A percentile compares a stretch with the other conserved stretches of the same genome.
Conservation (phyloP, 2,888 invertebrate genomes). For the Pachycephus smyrnensis region DNA sequence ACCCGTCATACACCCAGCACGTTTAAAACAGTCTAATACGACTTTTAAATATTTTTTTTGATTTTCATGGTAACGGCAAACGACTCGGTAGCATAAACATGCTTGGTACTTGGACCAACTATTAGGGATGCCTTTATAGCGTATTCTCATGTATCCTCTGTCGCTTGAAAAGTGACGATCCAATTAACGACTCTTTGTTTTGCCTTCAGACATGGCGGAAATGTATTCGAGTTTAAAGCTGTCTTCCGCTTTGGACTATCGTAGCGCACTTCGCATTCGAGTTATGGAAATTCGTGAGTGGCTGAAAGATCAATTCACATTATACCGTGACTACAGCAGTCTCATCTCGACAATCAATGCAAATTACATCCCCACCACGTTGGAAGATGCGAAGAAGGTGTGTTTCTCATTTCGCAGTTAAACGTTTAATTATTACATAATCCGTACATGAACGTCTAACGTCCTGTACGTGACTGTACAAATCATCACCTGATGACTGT, state of each 20-base stretch:
- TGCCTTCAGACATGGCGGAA: background rate
- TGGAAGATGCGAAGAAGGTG: constrained; percentile 42
- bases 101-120: background rate
- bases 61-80: background rate
- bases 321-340: constrained; percentile 49
- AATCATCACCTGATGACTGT: background rate
- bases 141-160: background rate
- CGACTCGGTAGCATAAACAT: background rate
- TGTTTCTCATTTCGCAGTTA: background rate
- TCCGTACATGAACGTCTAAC: background rate
- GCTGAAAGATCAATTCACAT: constrained; percentile 51
- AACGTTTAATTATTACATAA: background rate
- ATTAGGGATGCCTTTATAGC: background rate
- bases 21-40: background rate
- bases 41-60: background rate
- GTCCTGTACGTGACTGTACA: background rate
- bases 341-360: constrained; percentile 46
- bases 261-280: constrained; percentile 32
- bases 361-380: constrained; percentile 43
- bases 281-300: constrained; percentile 47
- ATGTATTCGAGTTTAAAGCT: background rate
- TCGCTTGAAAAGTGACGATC: background rate
- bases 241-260: background rate
- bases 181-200: background rate
- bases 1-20: constrained; percentile 1